Evolutionary conservation across 2,797 vertebrate genomes (phyloP), one percentile per base, ranked within the genome.

Genomic region (Nasua narica): DNA sequence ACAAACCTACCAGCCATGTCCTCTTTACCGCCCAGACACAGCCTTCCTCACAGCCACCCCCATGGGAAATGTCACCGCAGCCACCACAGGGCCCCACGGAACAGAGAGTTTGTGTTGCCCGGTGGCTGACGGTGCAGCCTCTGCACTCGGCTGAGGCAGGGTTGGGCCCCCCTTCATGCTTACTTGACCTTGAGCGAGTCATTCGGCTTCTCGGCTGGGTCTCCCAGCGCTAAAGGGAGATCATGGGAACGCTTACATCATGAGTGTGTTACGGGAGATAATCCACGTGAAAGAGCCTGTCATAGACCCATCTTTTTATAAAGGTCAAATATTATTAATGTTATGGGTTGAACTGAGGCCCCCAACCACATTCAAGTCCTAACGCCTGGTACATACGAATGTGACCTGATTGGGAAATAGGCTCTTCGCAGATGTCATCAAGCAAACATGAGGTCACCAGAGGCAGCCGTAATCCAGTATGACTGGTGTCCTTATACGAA

Each of bases 1-100:
- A 88, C 32, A n/a, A 60, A 88, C 32, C 37, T 32, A 78, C 48
- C 52, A 43, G 76, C 70, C 3, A 0, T 18, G 52, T 54, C 43
- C 52, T 92, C 81, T 67, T 88, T 60, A 48, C 29, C 82, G 37
- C 85, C 79, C 65, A 95, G 84, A 92, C 54, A n/a, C 35, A 65
- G 48, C 25, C 81, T 50, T 95, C 90, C 84, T 90, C 79, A n/a
- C n/a, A 58, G 84, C 87, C 94, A 74, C 65, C 67, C 94, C 95
- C 76, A 14, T 11, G 9, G 21, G 89, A 96, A 88, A 87, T 76
- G 76, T 48, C 32, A 87, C 40, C 7, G 2, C 29, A 27, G 88
- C n/a, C 60, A 35, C 93, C 87, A 16, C 32, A 21, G 67, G 84
- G 76, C 83, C 94, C 79, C 83, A 48, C 3, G 19, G 11, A 48